These are phyloP conservation scores for Gavia stellata DNA, from an alignment of 2,113 vertebrate species.

Conservation along the genomic window DNA sequence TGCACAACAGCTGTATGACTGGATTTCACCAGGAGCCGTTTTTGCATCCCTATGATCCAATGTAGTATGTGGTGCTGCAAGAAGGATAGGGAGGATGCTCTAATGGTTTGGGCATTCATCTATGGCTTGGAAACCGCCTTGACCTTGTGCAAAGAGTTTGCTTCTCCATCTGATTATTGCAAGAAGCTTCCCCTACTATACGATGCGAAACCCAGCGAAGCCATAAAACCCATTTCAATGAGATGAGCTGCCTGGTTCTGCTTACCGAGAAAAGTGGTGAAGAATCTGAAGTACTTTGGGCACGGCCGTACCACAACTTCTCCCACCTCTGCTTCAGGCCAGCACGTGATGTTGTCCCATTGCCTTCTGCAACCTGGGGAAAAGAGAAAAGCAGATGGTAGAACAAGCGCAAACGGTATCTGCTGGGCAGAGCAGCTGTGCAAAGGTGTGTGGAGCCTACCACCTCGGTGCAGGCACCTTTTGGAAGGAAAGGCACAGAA, in stretches of 20 bases:
- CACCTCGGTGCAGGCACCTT: accelerated
- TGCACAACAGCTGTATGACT: background rate
- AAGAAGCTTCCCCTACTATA: background rate
- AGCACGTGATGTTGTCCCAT: constrained; percentile 91
- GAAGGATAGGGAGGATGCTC: background rate
- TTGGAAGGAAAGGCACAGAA: background rate
- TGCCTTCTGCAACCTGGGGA: constrained; percentile 81
- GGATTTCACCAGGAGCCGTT: background rate
- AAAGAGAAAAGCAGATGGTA: background rate
- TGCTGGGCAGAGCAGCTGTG: background rate
- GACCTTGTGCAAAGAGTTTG: background rate
- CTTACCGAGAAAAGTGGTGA: constrained; percentile 78
- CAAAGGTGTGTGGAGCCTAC: background rate
- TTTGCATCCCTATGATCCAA: background rate
- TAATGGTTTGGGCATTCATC: background rate
- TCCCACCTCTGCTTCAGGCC: constrained; percentile 82
- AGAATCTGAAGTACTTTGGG: constrained; percentile 80
- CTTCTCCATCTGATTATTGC: background rate
- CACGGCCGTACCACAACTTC: constrained; percentile 82
- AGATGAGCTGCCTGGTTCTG: background rate
- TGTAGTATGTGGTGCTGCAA: background rate
- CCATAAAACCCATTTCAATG: background rate
- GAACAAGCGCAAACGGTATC: accelerated
- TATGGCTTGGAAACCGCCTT: background rate
- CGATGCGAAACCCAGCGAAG: background rate